Base-by-base conservation (phyloP, 1,140 invertebrate genomes). In the Ptiloglossa arizonensis region DNA sequence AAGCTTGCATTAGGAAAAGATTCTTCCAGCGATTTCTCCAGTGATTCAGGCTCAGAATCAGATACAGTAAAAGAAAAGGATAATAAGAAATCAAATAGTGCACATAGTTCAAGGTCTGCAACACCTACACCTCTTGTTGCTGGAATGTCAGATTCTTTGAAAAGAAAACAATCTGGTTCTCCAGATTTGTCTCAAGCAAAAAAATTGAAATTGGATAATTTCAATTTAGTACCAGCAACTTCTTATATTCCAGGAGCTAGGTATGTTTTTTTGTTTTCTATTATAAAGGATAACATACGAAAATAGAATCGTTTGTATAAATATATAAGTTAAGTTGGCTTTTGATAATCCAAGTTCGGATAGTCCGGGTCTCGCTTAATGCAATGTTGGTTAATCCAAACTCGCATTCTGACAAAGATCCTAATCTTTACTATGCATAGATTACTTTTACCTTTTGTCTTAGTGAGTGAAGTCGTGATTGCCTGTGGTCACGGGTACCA, bases 11-110 rank as follows among this genome's bases (percentile, higher is more conserved):
- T 83, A 29, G 81, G 76, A 29, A 92, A 91, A 87, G 95, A 95
- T 77, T 95, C 95, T 62, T 96, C 94, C 80, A 96, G 94, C 89
- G 96, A 95, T 90, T 95, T 95, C 85, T 96, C 95, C 89, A 96
- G 94, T 19, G 95, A 96, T 86, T 96, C 96, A 1, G 96, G 95
- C 83, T 94, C 95, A 0, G 96, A 96, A 86, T 93, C 94, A 1
- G 96, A 96, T 82, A 89, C 91, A 0, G 2, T 93, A 24, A 94
- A 94, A 87, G 92, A 91, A 0, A 93, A 95, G 79, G 90, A 91
- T 71, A 90, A 89, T 54, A 93, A 93, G 80, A 92, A 89, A 79
- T 86, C 91, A 24, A 92, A 91, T 68, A 92, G 90, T 63, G 90
- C 88, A 9, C 94, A 93, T 83, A 95, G 94, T 88, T 96, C 95